These are phyloP conservation scores for Erpornis zantholeuca DNA, from an alignment of 2,113 vertebrate species.

Conservation along the genomic window DNA sequence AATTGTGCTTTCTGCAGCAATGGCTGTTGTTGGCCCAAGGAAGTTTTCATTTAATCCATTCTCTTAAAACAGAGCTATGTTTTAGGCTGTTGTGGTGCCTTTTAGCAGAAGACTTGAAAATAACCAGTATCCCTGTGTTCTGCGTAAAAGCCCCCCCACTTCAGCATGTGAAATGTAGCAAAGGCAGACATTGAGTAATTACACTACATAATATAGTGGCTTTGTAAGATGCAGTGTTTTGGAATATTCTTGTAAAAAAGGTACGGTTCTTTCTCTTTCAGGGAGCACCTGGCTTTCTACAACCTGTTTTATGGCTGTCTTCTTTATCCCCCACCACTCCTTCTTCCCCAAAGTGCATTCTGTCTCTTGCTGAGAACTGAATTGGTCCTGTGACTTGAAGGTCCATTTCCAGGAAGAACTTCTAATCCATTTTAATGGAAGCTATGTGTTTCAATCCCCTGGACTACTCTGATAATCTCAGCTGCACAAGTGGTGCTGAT, in stretches of 20 bases:
- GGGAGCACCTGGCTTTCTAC: background rate
- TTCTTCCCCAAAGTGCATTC: background rate
- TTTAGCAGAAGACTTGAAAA: background rate
- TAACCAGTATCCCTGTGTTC: background rate
- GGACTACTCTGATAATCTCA: background rate
- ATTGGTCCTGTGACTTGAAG: background rate
- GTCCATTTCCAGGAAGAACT: background rate
- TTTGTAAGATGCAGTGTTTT: background rate
- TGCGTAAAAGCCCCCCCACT: background rate
- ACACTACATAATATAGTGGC: accelerated
- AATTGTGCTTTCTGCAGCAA: background rate
- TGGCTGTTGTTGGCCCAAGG: background rate
- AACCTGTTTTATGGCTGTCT: background rate
- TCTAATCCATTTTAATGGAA: conserved; percentile 11
- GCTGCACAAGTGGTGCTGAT: background rate
- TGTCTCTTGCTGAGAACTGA: background rate
- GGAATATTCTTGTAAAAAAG: background rate
- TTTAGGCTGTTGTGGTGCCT: background rate
- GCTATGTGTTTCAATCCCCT: background rate
- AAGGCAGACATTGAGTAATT: background rate
- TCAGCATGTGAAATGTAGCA: background rate
- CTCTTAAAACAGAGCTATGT: background rate
- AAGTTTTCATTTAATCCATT: background rate
- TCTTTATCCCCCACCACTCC: background rate
- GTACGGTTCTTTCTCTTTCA: background rate